phyloP scores from a whole-genome alignment of 2,888 invertebrate genomes.

The Caenorhabditis zanzibari region DNA sequence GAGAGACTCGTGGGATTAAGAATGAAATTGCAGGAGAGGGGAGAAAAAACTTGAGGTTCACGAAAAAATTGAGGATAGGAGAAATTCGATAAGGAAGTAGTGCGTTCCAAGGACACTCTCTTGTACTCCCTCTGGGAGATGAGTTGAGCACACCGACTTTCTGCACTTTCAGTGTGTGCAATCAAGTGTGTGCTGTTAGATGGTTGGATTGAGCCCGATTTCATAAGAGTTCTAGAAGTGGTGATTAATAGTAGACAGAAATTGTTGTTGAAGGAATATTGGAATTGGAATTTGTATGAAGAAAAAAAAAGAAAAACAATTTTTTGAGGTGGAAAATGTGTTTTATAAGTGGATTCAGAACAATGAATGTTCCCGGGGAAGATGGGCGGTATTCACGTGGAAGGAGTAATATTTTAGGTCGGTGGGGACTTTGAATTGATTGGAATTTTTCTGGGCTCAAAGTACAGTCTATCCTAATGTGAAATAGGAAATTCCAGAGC shows the following conservation, averaged over 20 bases:
- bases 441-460: no score
- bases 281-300: not conserved
- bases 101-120: constrained; percentile 42
- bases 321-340: constrained; percentile 1
- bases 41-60: constrained; percentile 1
- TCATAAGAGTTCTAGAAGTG: no score
- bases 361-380: not conserved
- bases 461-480: no score
- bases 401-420: not conserved
- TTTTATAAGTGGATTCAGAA: not conserved
- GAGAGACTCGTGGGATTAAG: constrained; percentile 1
- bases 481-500: no score
- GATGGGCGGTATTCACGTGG: not conserved
- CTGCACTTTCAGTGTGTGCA: not conserved
- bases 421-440: not conserved
- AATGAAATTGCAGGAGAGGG: not conserved
- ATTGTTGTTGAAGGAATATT: not conserved
- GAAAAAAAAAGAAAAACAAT: no score
- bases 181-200: not conserved
- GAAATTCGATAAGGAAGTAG: constrained; percentile 57
- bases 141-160: not conserved
- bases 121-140: not conserved
- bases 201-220: no score
- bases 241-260: no score
- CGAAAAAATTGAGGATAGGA: not conserved